These are phyloP conservation scores for Drosophila ficusphila DNA, from an alignment of 1,140 invertebrate species.

Conservation along the genomic window DNA sequence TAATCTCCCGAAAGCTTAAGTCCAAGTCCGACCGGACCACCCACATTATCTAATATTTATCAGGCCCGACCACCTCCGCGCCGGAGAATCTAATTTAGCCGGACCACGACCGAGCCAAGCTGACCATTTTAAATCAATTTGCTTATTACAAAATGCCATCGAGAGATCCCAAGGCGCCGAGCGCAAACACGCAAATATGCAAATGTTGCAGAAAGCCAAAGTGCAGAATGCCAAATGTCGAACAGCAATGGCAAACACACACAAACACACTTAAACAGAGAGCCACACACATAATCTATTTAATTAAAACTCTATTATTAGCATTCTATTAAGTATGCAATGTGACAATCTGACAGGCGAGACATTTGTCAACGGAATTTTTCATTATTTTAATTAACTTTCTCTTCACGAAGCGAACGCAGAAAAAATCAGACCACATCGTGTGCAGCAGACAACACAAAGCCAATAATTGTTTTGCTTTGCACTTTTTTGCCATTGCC, in stretches of 20 bases:
- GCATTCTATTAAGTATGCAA: constrained; percentile 64
- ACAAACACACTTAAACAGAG: no score
- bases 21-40: neutral
- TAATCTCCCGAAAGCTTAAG: constrained; percentile 9
- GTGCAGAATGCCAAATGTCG: constrained; percentile 57
- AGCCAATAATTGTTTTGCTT: constrained; percentile 34
- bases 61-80: constrained; percentile 15
- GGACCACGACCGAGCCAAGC: constrained; percentile 52
- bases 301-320: constrained; percentile 81
- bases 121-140: constrained; percentile 79
- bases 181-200: constrained; percentile 65
- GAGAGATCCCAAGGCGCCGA: constrained; percentile 39
- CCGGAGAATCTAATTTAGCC: constrained; percentile 66
- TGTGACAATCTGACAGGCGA: constrained; percentile 56
- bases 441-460: constrained; percentile 52
- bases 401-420: constrained; percentile 60
- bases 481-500: neutral
- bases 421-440: constrained; percentile 43
- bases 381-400: constrained; percentile 84
- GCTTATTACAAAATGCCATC: constrained; percentile 63
- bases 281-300: constrained; percentile 47
- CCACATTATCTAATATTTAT: constrained; percentile 63
- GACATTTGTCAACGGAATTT: constrained; percentile 76
- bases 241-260: constrained; percentile 17
- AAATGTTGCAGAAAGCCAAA: constrained; percentile 55